Evolutionary conservation across 2,797 vertebrate species (phyloP).

Genomic region (Sibirionetta formosa): DNA sequence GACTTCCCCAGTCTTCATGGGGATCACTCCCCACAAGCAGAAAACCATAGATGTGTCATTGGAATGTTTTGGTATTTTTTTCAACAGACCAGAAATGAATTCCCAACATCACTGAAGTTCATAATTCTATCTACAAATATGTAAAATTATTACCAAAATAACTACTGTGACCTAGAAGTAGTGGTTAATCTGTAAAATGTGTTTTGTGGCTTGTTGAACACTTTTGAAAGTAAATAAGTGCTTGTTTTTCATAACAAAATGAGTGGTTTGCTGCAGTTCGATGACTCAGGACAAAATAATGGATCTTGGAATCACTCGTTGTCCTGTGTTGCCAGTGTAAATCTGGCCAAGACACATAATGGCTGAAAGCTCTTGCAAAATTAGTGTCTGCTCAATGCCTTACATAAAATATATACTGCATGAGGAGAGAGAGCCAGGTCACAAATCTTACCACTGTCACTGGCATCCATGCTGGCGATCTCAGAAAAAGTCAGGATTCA

Average conservation of each 20-base stretch:
- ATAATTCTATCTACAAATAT: not conserved
- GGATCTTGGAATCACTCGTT: constrained; percentile 57
- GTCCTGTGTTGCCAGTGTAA: constrained; percentile 55
- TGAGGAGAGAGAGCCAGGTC: not conserved
- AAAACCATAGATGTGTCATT: not conserved
- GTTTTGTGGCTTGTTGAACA: constrained; percentile 41
- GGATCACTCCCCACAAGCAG: not conserved
- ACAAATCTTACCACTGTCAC: constrained; percentile 14
- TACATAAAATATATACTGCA: constrained; percentile 14
- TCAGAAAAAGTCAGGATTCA: not conserved
- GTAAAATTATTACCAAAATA: constrained; percentile 29
- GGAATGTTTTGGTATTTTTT: not conserved
- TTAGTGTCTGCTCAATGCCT: constrained; percentile 26
- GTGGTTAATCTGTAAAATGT: constrained; percentile 51
- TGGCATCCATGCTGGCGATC: not conserved
- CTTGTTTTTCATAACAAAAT: constrained; percentile 66
- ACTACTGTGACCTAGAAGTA: not conserved
- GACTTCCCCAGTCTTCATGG: not conserved
- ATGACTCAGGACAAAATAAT: constrained; percentile 73
- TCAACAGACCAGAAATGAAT: not conserved
- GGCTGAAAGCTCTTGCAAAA: constrained; percentile 56
- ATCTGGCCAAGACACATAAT: constrained; percentile 45
- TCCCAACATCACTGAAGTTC: not conserved
- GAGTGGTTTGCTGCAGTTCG: constrained; percentile 33
- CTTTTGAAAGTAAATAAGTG: constrained; percentile 44